phyloP scores from a whole-genome alignment of 2,113 vertebrate genomes.

The Oreotrochilus melanogaster region DNA sequence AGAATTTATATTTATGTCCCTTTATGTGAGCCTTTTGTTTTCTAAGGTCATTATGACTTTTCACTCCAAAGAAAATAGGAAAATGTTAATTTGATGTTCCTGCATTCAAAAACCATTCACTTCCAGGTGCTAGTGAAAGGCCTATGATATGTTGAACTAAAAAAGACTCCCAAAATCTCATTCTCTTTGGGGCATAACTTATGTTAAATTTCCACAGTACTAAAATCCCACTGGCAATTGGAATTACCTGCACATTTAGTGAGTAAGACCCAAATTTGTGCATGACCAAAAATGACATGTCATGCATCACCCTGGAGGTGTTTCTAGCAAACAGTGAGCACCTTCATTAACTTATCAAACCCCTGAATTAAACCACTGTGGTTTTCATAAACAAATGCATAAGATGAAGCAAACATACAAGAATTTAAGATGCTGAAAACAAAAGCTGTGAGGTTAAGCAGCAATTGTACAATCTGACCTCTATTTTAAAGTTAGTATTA shows the following conservation, averaged over 20 bases:
- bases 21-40: background rate
- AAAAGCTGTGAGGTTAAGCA: background rate
- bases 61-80: background rate
- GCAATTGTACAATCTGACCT: background rate
- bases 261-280: background rate
- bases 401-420: background rate
- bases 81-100: background rate
- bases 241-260: background rate
- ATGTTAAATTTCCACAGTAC: background rate
- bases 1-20: background rate
- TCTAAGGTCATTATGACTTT: background rate
- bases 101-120: background rate
- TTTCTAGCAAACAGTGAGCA: background rate
- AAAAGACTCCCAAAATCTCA: background rate
- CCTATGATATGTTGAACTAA: accelerated
- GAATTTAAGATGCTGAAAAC: background rate
- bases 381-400: background rate
- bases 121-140: background rate
- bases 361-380: background rate
- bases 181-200: background rate
- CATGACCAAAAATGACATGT: too few relatives aligned
- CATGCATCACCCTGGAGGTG: accelerated
- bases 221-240: background rate
- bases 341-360: background rate
- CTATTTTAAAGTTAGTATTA: background rate